Conservation (phyloP, 2,113 vertebrate species). For the Morone saxatilis region DNA sequence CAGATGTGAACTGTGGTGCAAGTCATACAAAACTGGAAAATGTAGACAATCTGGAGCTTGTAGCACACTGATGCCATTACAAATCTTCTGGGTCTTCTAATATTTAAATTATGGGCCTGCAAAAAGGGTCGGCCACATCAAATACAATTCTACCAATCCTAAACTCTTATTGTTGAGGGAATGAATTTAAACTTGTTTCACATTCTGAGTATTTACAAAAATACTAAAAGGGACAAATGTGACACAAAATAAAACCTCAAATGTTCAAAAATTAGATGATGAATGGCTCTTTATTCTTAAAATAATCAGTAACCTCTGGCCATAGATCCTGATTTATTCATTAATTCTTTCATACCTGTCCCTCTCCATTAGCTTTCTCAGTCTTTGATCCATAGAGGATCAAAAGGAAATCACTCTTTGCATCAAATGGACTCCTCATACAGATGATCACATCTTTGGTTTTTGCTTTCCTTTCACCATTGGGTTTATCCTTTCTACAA, state of each 20-base stretch:
- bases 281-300: constrained; percentile 38
- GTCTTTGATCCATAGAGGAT: constrained; percentile 62
- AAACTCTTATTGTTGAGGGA: not conserved
- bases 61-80: not conserved
- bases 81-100: not conserved
- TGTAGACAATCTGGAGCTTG: constrained; percentile 40
- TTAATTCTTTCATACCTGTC: constrained; percentile 55
- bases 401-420: constrained; percentile 50
- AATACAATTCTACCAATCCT: not conserved
- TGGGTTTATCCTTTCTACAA: constrained; percentile 12
- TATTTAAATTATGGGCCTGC: not conserved
- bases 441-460: constrained; percentile 34
- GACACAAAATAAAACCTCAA: not conserved
- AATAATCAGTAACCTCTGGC: constrained; percentile 53
- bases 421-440: constrained; percentile 44
- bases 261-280: constrained; percentile 46
- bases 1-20: constrained; percentile 53
- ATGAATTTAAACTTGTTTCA: not conserved
- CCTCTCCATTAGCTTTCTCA: constrained; percentile 41
- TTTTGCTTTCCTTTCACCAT: constrained; percentile 31
- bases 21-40: constrained; percentile 48
- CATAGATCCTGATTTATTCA: constrained; percentile 55
- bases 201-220: constrained; percentile 5
- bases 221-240: not conserved
- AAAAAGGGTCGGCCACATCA: not conserved